Percentiles rank a stretch among this genome's conserved stretches.
Conservation (phyloP, 2,888 invertebrate genomes). For the Drosophila trichaetosa region DNA sequence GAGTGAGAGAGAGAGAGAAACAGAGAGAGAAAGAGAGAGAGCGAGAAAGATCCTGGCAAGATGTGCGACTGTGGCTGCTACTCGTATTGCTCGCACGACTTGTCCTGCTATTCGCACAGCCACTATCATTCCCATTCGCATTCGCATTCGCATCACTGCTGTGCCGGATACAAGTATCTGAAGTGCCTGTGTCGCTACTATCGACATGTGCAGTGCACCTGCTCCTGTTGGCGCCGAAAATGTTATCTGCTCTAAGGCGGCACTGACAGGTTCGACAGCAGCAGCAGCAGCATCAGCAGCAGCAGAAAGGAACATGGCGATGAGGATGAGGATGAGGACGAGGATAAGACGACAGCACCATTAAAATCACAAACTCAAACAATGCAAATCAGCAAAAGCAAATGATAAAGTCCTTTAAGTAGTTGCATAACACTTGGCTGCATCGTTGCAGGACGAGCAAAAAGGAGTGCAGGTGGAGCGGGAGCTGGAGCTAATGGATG, state of each 20-base stretch:
- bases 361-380: conserved; percentile 69
- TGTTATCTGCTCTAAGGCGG: conserved; percentile 68
- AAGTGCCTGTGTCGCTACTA: conserved; percentile 75
- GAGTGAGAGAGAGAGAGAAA: neutral
- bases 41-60: conserved; percentile 38
- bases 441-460: conserved; percentile 46
- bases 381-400: conserved; percentile 65
- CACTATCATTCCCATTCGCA: conserved; percentile 66
- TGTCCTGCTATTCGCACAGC: conserved; percentile 71
- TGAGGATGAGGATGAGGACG: neutral
- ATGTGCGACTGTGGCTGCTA: conserved; percentile 77
- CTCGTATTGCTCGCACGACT: conserved; percentile 71
- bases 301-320: neutral
- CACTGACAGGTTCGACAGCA: conserved; percentile 9
- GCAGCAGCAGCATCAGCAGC: neutral
- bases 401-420: conserved; percentile 77
- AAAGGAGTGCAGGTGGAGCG: conserved; percentile 6
- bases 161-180: conserved; percentile 75
- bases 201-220: conserved; percentile 74
- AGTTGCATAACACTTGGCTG: conserved; percentile 79
- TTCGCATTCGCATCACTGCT: conserved; percentile 69
- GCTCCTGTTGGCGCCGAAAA: conserved; percentile 77
- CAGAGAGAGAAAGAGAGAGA: neutral
- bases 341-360: conserved; percentile 39
- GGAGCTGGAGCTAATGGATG: conserved; percentile 31